phyloP scores from a whole-genome alignment of 2,888 invertebrate species.

The Chrysina gloriosa region DNA sequence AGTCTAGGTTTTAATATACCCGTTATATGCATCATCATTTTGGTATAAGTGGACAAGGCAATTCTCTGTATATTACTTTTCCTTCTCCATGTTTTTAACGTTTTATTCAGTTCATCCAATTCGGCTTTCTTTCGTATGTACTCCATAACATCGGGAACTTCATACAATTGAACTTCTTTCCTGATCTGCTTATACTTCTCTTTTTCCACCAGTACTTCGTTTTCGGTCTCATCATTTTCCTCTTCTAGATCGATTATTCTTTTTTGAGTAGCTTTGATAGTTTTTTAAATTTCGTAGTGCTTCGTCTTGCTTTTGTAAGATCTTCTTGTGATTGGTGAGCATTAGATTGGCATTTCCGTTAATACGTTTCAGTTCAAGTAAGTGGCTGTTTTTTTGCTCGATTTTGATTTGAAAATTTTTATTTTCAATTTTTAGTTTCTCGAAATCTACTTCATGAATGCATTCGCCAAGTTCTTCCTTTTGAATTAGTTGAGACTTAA shows the following conservation, averaged over 20 bases:
- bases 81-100: constrained; percentile 51
- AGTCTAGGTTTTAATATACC: constrained; percentile 40
- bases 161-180: constrained; percentile 65
- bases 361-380: constrained; percentile 70
- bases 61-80: constrained; percentile 52
- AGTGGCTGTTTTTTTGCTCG: constrained; percentile 68
- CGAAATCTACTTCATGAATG: constrained; percentile 72
- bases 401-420: constrained; percentile 67
- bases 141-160: constrained; percentile 70
- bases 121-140: constrained; percentile 69
- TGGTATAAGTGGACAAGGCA: constrained; percentile 55
- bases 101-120: constrained; percentile 64
- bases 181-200: constrained; percentile 64
- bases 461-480: constrained; percentile 71
- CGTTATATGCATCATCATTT: constrained; percentile 56
- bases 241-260: constrained; percentile 64
- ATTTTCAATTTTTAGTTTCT: constrained; percentile 73
- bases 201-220: constrained; percentile 66
- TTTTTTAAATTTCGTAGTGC: constrained; percentile 64
- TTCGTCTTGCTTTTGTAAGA: constrained; percentile 67
- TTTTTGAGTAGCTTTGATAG: constrained; percentile 63
- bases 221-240: constrained; percentile 62
- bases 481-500: constrained; percentile 68
- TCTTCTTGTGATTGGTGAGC: constrained; percentile 69
- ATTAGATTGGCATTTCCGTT: constrained; percentile 70